Conservation (phyloP, 2,888 invertebrate species). For the Uropetala carovei region DNA sequence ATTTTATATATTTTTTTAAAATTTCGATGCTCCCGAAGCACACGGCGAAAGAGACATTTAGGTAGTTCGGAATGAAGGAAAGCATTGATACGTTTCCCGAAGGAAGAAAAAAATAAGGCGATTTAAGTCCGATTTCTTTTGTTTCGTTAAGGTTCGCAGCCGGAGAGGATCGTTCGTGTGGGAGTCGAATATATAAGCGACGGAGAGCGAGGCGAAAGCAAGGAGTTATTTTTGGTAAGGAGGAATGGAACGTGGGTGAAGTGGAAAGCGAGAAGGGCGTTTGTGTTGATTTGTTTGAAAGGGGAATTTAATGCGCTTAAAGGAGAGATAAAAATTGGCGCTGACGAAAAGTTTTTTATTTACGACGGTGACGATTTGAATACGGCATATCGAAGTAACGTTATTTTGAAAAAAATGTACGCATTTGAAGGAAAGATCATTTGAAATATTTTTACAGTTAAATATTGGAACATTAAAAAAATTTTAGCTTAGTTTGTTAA, state of each 20-base stretch:
- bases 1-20: neutral
- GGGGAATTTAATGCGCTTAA: neutral
- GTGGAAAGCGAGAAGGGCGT: slow-evolving; percentile 9
- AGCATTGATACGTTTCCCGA: neutral
- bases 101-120: slow-evolving; percentile 19
- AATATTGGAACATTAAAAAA: too few species aligned
- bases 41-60: neutral
- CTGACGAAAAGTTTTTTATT: neutral
- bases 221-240: slow-evolving; percentile 48
- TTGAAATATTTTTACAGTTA: too few species aligned
- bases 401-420: too few species aligned
- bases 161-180: neutral
- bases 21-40: neutral
- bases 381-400: neutral
- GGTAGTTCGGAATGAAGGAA: neutral
- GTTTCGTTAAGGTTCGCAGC: neutral
- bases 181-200: slow-evolving; percentile 27
- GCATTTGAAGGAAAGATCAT: too few species aligned
- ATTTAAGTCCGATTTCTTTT: neutral
- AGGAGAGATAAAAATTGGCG: neutral
- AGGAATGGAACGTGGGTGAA: slow-evolving; percentile 36
- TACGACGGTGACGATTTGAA: neutral
- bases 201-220: neutral
- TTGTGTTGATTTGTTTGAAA: slow-evolving; percentile 32
- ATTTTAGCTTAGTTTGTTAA: too few species aligned